These are phyloP conservation scores for Heliocidaris erythrogramma DNA, from an alignment of 35 echinoderm and acorn worm species.

Conservation along the genomic window DNA sequence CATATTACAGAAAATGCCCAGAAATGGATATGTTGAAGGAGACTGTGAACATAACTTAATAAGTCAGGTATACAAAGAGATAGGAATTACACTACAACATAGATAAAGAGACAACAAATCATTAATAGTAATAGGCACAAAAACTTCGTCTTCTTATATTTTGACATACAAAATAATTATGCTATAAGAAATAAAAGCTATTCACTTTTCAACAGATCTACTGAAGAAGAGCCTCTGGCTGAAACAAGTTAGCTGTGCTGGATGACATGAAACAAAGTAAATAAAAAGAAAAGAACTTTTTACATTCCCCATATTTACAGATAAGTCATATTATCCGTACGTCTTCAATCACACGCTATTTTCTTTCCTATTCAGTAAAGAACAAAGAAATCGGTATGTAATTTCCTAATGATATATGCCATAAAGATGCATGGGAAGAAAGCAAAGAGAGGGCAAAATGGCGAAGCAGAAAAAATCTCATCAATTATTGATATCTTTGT, in stretches of 20 bases:
- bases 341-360: neutral
- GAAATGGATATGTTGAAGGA: no score
- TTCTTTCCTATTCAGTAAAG: neutral
- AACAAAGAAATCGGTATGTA: neutral
- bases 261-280: neutral
- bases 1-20: no score
- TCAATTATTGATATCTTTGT: conserved; percentile 39
- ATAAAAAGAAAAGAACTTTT: neutral
- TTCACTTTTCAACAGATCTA: neutral
- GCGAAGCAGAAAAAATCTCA: neutral
- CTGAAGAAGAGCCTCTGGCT: neutral
- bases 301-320: neutral
- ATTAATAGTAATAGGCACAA: no score
- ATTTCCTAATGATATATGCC: neutral
- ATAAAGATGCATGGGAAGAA: neutral
- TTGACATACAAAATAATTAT: no score
- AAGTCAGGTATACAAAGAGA: no score
- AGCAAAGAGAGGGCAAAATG: neutral
- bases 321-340: neutral
- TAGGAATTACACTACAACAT: no score
- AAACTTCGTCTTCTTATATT: no score
- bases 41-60: no score
- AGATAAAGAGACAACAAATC: no score
- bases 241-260: neutral
- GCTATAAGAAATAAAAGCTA: no score